Evolutionary conservation across 30 jellyfish, hydroid and myxozoan genomes (phyloP).

Genomic region (Cassiopea xamachana): DNA sequence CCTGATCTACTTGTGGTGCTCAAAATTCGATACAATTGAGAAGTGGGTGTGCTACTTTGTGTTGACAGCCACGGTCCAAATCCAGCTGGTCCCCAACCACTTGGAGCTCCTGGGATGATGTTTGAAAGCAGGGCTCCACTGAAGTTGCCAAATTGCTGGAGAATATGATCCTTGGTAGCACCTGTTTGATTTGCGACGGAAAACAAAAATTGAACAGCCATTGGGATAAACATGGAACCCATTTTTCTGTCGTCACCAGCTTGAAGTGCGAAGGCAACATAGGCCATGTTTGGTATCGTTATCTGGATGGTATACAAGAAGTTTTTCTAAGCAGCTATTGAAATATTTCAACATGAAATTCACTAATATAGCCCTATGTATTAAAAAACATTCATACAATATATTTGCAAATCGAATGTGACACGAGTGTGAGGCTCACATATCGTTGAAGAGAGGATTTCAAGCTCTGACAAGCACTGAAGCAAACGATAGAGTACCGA

Average conservation of each 20-base stretch:
- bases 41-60: slow-evolving; percentile 20
- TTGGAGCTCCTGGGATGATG: slow-evolving; percentile 18
- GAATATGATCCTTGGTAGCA: not conserved
- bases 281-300: slow-evolving; percentile 61
- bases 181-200: slow-evolving; percentile 18
- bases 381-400: not conserved
- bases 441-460: too few relatives aligned
- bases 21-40: slow-evolving; percentile 40
- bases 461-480: too few relatives aligned
- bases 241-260: slow-evolving; percentile 62
- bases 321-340: not conserved
- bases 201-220: slow-evolving; percentile 16
- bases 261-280: slow-evolving; percentile 46
- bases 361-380: not conserved
- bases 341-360: too few relatives aligned
- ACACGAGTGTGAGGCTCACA: too few relatives aligned
- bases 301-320: slow-evolving; percentile 34
- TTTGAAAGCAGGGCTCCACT: slow-evolving; percentile 4
- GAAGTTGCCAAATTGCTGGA: slow-evolving; percentile 46
- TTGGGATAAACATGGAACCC: slow-evolving; percentile 47
- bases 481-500: too few relatives aligned
- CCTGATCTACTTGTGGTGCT: not conserved
- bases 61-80: slow-evolving; percentile 56
- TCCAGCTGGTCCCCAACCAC: slow-evolving; percentile 61
- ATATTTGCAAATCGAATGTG: too few relatives aligned